A percentile compares a stretch with the other conserved stretches of the same genome.
These are phyloP conservation scores for Pitta sordida DNA, from an alignment of 2,113 vertebrate genomes.

Conservation along the genomic window DNA sequence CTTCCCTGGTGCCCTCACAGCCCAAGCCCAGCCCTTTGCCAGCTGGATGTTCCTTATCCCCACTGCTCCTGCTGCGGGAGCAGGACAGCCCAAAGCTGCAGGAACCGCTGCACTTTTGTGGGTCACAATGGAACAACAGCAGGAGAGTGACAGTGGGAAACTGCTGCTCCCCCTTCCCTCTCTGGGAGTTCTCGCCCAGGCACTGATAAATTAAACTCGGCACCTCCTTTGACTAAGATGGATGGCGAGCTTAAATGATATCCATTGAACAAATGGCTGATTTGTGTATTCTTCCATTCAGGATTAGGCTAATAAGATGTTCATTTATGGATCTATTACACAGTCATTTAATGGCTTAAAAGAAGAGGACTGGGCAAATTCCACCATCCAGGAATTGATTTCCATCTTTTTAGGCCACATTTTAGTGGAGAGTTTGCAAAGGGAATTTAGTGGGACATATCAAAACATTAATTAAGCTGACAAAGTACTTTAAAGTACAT, in stretches of 20 bases:
- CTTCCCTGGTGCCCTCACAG: not conserved
- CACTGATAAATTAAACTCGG: conserved; percentile 66
- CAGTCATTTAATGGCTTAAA: conserved; percentile 59
- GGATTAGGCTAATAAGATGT: conserved; percentile 76
- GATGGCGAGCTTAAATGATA: conserved; percentile 52
- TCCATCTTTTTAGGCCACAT: not conserved
- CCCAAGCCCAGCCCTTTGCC: not conserved
- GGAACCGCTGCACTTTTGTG: not conserved
- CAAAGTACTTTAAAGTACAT: not conserved
- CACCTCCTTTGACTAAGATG: conserved; percentile 71
- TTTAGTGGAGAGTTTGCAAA: not conserved
- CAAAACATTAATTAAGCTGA: not conserved
- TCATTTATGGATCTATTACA: conserved; percentile 71
- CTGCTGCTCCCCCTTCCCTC: not conserved
- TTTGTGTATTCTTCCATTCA: conserved; percentile 62
- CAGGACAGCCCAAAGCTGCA: not conserved
- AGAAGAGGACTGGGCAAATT: not conserved
- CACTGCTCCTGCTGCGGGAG: rapidly evolving
- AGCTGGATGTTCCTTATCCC: not conserved
- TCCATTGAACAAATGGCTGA: conserved; percentile 28
- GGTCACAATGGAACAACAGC: not conserved
- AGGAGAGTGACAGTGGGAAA: not conserved
- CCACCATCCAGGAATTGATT: not conserved
- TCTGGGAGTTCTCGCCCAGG: conserved; percentile 16
- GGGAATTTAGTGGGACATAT: not conserved